Evolutionary conservation across 2,797 vertebrate genomes (phyloP), one percentile per base, ranked within the genome.

Genomic region (Ceryle rudis): DNA sequence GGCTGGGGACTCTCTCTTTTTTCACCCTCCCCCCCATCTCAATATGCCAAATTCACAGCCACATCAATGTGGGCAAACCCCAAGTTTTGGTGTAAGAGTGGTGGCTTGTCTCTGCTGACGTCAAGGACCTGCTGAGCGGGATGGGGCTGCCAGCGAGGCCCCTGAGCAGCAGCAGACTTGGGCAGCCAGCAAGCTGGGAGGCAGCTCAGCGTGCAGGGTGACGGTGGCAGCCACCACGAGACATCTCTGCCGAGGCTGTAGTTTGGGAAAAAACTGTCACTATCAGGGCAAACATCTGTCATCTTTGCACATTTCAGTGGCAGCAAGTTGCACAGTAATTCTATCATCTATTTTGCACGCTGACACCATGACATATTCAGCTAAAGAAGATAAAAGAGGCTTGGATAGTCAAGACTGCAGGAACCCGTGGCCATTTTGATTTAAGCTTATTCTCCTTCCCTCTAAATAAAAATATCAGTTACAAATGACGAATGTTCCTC

Each of bases 331-430:
- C 81, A 52, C 1, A 0, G 60, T 17, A 67, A 84, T 42, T 25
- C 41, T 29, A 52, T 46, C 73, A 77, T 85, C 74, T 75, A 17
- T 90, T 86, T 80, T 92, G 74, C 65, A 51, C 3, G 4, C 52
- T 52, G 71, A 64, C 37, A 73, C 70, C 35, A 10, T 6, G 58
- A 61, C 17, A 2, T 11, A 44, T 29, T n/a, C 14, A 0, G 47
- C 62, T 71, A 49, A 83, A 75, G 44, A 49, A 78, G 93, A 93
- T 25, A 65, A 77, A 86, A 85, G 78, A 86, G n/a, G 51, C 31
- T 58, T 33, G 60, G 54, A 44, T 54, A 77, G 39, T n/a, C n/a
- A 44, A 41, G 39, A 47, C 51, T 29, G 14, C 62, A 91, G 35
- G 52, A 29, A 85, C 19, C 15, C 0, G 3, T 18, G 21, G 77